Percentiles rank a stretch among this genome's conserved stretches.
Conservation (phyloP, 2,888 invertebrate species). For the Ornithoptera alexandrae region DNA sequence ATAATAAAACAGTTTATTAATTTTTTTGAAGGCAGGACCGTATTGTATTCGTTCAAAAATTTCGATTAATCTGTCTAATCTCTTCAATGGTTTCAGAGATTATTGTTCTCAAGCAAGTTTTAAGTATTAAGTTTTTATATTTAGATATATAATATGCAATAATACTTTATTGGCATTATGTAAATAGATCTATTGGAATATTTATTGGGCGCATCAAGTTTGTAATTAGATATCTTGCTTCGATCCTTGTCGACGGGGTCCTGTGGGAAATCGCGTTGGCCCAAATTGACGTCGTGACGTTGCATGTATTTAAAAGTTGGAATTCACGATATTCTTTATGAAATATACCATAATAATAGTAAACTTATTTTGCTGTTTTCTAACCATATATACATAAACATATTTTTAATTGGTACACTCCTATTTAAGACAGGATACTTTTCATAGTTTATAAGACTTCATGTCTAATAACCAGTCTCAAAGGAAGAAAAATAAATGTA, state of each 20-base stretch:
- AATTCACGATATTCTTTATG: constrained; percentile 17
- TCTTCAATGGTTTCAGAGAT: too few species aligned
- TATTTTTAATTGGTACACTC: too few species aligned
- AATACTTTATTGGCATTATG: constrained; percentile 45
- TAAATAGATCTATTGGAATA: constrained; percentile 69
- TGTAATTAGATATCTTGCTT: constrained; percentile 66
- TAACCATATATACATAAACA: too few species aligned
- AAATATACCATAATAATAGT: not conserved
- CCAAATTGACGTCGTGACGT: constrained; percentile 58
- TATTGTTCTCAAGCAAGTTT: too few species aligned
- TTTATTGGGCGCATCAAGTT: constrained; percentile 72
- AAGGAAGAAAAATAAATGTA: too few species aligned
- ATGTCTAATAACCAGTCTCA: too few species aligned
- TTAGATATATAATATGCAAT: not conserved
- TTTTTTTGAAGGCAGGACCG: too few species aligned
- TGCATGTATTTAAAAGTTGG: constrained; percentile 42
- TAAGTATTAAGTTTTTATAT: not conserved
- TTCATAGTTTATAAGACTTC: too few species aligned
- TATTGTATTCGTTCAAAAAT: too few species aligned
- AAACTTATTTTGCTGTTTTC: not conserved
- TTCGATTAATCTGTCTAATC: too few species aligned
- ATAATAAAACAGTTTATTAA: too few species aligned
- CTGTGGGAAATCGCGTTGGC: constrained; percentile 64
- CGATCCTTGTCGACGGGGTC: constrained; percentile 50
- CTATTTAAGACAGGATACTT: too few species aligned